phyloP scores from a whole-genome alignment of 2,797 vertebrate genomes.

The Podargus strigoides region DNA sequence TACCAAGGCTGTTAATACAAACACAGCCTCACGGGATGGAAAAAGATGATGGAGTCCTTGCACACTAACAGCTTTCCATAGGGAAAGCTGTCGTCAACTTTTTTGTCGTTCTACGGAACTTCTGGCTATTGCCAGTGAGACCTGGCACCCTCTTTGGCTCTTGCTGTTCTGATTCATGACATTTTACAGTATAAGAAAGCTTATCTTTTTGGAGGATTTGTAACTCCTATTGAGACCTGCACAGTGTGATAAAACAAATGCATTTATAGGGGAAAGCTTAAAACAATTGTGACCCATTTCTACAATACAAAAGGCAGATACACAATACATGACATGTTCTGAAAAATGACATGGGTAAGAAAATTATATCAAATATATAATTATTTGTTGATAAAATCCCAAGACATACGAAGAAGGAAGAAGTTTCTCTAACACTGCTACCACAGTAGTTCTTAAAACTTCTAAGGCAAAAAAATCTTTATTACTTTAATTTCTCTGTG shows the following conservation, averaged over 20 bases:
- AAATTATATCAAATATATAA: background rate
- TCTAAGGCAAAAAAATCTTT: background rate
- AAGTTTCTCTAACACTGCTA: background rate
- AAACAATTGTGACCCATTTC: background rate
- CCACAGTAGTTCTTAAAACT: background rate
- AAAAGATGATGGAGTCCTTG: rapidly evolving
- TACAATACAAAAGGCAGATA: background rate
- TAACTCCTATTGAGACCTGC: background rate
- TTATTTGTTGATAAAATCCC: background rate
- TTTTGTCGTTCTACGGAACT: background rate
- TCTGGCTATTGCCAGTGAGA: background rate
- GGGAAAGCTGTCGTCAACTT: background rate
- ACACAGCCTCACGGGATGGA: background rate
- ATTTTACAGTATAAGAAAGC: background rate
- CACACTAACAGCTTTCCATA: background rate
- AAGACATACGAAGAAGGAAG: background rate
- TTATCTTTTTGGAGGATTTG: background rate
- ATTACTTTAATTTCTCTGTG: background rate
- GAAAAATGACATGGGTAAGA: background rate
- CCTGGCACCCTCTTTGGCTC: background rate
- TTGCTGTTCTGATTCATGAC: background rate
- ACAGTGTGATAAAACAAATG: background rate
- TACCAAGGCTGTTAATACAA: background rate
- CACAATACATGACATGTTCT: background rate
- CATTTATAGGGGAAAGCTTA: background rate